Evolutionary conservation across 2,888 invertebrate genomes (phyloP).

Genomic region (Cerceris ruficornis): DNA sequence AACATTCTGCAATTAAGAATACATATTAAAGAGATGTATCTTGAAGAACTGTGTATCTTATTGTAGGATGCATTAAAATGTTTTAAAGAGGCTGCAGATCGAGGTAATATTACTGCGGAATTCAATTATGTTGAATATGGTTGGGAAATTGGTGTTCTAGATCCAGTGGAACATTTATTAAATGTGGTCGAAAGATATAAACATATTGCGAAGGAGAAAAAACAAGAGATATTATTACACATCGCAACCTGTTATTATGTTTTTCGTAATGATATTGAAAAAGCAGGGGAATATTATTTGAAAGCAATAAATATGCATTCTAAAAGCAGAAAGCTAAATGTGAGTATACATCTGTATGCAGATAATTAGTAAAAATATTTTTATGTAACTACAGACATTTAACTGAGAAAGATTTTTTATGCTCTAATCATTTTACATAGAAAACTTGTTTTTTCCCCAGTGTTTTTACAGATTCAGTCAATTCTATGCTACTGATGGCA

Average conservation of each 20-base stretch:
- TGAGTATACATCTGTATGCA: not conserved
- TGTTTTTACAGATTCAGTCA: constrained; percentile 4
- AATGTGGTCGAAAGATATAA: constrained; percentile 20
- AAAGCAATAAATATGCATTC: constrained; percentile 29
- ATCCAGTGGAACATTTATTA: constrained; percentile 24
- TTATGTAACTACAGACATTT: not conserved
- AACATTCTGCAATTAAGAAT: too few relatives aligned
- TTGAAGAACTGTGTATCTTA: not conserved
- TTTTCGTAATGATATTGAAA: not conserved
- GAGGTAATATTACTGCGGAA: constrained; percentile 26
- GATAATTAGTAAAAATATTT: not conserved
- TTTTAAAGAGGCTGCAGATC: constrained; percentile 27
- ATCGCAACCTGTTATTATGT: constrained; percentile 19
- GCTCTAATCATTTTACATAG: not conserved
- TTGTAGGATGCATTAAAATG: constrained; percentile 34
- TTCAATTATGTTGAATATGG: constrained; percentile 14
- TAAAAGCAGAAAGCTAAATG: not conserved
- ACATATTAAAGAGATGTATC: not conserved
- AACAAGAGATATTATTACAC: constrained; percentile 12
- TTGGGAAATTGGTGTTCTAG: not conserved
- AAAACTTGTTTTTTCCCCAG: not conserved
- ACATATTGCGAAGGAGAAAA: not conserved
- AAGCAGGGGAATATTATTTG: constrained; percentile 31
- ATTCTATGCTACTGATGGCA: too few relatives aligned
- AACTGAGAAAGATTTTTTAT: not conserved